Conservation (phyloP, 2,888 invertebrate genomes). For the Tridacna crocea region DNA sequence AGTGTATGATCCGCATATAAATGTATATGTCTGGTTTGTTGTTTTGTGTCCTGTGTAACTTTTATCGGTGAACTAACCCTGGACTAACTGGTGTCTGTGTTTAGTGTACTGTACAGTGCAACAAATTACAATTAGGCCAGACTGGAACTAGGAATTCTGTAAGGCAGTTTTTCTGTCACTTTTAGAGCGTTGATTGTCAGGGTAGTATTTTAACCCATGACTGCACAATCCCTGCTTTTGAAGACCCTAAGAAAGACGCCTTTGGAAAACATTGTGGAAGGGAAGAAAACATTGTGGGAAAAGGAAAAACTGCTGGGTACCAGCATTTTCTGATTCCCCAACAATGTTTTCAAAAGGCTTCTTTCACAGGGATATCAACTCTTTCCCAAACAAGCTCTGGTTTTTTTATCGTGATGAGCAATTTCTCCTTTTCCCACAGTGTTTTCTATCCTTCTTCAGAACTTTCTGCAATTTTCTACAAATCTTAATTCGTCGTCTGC, state of each 20-base stretch:
- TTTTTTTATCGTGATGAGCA: too few species aligned
- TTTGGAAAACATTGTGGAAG: background rate
- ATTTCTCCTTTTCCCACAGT: conserved; percentile 5
- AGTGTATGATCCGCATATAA: conserved; percentile 18
- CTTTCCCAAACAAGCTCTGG: too few species aligned
- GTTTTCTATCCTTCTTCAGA: background rate
- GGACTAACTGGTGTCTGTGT: background rate
- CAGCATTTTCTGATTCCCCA: too few species aligned
- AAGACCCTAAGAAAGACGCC: background rate
- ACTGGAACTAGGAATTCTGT: too few species aligned
- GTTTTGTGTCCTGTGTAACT: background rate
- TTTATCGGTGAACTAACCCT: background rate
- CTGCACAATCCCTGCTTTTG: too few species aligned
- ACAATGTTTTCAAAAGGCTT: too few species aligned
- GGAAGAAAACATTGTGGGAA: background rate
- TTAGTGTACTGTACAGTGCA: background rate
- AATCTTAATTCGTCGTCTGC: too few species aligned
- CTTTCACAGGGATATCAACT: too few species aligned
- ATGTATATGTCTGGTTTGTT: background rate
- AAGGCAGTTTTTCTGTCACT: too few species aligned
- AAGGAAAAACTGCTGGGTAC: background rate
- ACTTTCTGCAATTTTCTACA: too few species aligned
- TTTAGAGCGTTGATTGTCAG: background rate
- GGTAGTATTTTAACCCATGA: background rate
- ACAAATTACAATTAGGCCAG: too few species aligned